Evolutionary conservation across 2,888 invertebrate species (phyloP).

Genomic region (Geotrupes spiniger): DNA sequence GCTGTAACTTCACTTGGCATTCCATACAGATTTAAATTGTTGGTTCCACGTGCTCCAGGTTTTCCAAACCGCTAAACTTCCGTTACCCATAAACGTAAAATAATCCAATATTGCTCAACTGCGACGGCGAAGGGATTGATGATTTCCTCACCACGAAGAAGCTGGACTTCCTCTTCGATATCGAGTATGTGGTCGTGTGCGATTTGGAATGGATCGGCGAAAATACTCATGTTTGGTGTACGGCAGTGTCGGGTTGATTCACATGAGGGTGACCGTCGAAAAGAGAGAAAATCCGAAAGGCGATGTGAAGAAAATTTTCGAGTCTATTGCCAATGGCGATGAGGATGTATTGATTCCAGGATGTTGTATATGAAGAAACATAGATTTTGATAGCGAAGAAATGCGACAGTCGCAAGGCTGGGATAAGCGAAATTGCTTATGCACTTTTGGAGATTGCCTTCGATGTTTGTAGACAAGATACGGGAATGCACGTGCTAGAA

Average conservation of each 20-base stretch:
- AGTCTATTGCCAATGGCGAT: conserved; percentile 38
- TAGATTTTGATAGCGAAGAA: conserved; percentile 40
- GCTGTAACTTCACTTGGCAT: no score
- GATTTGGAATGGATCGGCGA: conserved; percentile 51
- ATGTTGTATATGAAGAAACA: conserved; percentile 46
- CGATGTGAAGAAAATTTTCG: conserved; percentile 43
- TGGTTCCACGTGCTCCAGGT: conserved; percentile 49
- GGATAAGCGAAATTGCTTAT: conserved; percentile 47
- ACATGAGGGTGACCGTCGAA: conserved; percentile 37
- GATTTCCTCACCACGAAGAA: conserved; percentile 42
- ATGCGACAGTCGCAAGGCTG: conserved; percentile 37
- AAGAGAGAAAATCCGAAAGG: conserved; percentile 33
- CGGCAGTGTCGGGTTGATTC: conserved; percentile 45
- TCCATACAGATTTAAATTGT: conserved; percentile 44
- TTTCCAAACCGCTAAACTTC: conserved; percentile 40
- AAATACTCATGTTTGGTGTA: conserved; percentile 50
- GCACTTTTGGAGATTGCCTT: conserved; percentile 50
- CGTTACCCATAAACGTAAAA: conserved; percentile 51
- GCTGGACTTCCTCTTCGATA: conserved; percentile 43
- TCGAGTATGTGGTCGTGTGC: conserved; percentile 46
- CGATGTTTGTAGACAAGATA: conserved; percentile 40
- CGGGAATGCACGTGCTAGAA: conserved; percentile 45
- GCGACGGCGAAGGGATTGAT: conserved; percentile 44
- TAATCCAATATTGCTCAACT: conserved; percentile 48
- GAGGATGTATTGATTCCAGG: conserved; percentile 48